Evolutionary conservation across 2,888 invertebrate species (phyloP), one percentile per base, ranked within the genome.

Genomic region (Thymelicus sylvestris): DNA sequence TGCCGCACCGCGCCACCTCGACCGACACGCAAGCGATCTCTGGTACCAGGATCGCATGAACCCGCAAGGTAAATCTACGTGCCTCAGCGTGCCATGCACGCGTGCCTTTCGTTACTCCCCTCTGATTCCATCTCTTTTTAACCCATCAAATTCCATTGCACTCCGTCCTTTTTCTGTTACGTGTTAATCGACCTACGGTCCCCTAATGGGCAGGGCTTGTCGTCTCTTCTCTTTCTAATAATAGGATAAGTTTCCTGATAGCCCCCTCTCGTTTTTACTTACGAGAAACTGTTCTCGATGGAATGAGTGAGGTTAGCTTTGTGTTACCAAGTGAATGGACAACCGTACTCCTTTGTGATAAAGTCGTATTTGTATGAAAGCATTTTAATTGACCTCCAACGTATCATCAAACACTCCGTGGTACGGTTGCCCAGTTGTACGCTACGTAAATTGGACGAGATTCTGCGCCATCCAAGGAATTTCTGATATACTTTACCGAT

Each of bases 21-120:
- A 83, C 90, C 91, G 91, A 92, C 87, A 92, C 91, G 93, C 90
- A 86, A 91, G 85, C 91, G 93, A 92, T 93, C 92, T 85, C 84
- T 78, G 71, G 61, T 90, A 93, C 93, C 80, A 93, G 92, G 93
- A 80, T 65, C 73, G 7, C 91, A 93, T 82, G 82, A 77, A 24
- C n/a, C 3, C 12, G 13, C 74, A 66, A 82, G 80, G 48, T 74
- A 59, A 62, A 31, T 66, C 74, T 73, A 76, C 83, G 77, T 82
- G 79, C 83, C 83, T 80, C 79, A 24, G 76, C 83, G 77, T 82
- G 79, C 83, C 83, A 80, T 79, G 70, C 82, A 80, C 79, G 70
- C 70, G 52, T 71, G 61, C 52, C 61, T 50, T 24, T 15, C 61
- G 66, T 12, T 74, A 75, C 76, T 69, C 82, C 73, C 78, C 74